These are phyloP conservation scores for Battus philenor DNA, from an alignment of 1,140 invertebrate species.

Conservation along the genomic window DNA sequence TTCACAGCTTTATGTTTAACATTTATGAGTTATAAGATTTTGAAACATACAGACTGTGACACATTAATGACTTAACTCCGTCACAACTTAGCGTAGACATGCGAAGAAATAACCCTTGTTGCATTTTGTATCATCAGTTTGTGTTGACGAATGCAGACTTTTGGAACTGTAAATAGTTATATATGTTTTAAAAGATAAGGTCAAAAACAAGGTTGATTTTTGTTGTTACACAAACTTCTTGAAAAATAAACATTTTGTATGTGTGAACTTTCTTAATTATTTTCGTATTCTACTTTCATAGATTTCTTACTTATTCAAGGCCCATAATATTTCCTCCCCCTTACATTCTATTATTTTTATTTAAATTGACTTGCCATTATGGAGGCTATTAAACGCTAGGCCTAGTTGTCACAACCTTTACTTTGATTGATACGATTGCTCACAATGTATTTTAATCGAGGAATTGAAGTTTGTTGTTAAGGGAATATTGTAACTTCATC, in stretches of 20 bases:
- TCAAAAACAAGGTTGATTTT: constrained; percentile 74
- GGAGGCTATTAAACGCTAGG: too few species aligned
- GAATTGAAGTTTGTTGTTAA: too few species aligned
- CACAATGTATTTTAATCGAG: too few species aligned
- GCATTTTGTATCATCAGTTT: constrained; percentile 72
- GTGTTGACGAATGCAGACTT: constrained; percentile 69
- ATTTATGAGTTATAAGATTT: constrained; percentile 56
- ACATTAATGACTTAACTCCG: constrained; percentile 63
- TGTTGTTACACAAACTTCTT: constrained; percentile 75
- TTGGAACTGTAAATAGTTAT: constrained; percentile 74
- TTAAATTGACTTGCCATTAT: not conserved
- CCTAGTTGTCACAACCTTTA: too few species aligned
- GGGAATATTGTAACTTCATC: too few species aligned
- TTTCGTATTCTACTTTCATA: constrained; percentile 5
- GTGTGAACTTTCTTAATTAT: constrained; percentile 58
- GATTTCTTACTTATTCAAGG: constrained; percentile 1
- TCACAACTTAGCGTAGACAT: constrained; percentile 70
- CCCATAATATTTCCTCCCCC: constrained; percentile 12
- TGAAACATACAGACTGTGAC: constrained; percentile 64
- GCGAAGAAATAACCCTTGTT: constrained; percentile 69
- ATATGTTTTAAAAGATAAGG: constrained; percentile 72
- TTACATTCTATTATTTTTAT: constrained; percentile 2
- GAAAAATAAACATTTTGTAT: constrained; percentile 76
- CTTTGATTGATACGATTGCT: too few species aligned
- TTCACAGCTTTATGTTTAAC: constrained; percentile 62